Evolutionary conservation across 64 coral and sea anemone genomes (phyloP).

Genomic region (Actinia equina): DNA sequence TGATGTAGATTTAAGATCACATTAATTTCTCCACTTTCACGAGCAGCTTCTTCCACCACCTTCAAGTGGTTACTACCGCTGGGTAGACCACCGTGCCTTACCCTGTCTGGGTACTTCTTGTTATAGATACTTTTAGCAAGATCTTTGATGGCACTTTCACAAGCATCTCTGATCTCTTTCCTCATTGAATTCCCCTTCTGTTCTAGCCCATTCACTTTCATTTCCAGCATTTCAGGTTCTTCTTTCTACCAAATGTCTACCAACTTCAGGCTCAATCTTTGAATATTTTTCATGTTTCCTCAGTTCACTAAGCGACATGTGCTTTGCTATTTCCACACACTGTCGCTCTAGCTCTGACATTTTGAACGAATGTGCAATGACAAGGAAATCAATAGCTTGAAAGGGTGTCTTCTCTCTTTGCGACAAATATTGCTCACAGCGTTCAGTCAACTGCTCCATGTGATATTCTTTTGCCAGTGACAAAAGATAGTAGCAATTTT

Average conservation of each 20-base stretch:
- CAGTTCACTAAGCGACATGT: conserved; percentile 56
- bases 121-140: conserved; percentile 19
- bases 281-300: conserved; percentile 59
- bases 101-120: conserved; percentile 42
- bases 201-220: conserved; percentile 32
- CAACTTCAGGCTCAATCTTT: conserved; percentile 44
- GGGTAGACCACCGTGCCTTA: not conserved
- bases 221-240: conserved; percentile 55
- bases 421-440: conserved; percentile 57
- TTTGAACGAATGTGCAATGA: conserved; percentile 46
- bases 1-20: conserved; percentile 40
- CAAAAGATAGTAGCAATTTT: conserved; percentile 58
- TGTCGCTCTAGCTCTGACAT: conserved; percentile 52
- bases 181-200: conserved; percentile 41
- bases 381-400: conserved; percentile 58
- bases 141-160: conserved; percentile 44
- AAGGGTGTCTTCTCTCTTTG: conserved; percentile 38
- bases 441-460: conserved; percentile 59
- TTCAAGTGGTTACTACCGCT: conserved; percentile 25
- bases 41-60: conserved; percentile 34
- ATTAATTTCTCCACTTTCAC: conserved; percentile 34
- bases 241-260: conserved; percentile 44
- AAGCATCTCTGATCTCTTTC: conserved; percentile 52
- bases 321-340: conserved; percentile 72
- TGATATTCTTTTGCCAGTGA: conserved; percentile 67